phyloP scores from a whole-genome alignment of 1,140 invertebrate genomes.

The Calosoma granatense region DNA sequence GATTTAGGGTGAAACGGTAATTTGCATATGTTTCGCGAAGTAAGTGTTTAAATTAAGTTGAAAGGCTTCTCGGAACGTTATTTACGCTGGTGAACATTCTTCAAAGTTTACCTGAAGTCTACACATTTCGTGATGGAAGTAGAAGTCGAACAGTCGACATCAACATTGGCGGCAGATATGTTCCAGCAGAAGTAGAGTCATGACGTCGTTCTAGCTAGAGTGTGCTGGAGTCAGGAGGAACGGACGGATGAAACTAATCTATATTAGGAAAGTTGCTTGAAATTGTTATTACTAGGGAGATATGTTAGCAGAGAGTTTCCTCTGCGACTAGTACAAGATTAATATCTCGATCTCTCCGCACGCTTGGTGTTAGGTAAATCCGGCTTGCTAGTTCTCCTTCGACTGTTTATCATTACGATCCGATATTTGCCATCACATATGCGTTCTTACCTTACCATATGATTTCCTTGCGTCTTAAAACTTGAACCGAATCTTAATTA shows the following conservation, averaged over 20 bases:
- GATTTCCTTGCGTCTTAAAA: background rate
- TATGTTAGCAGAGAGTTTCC: background rate
- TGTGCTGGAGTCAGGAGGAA: too few relatives aligned
- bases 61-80: background rate
- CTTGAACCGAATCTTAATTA: background rate
- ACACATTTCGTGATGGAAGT: too few relatives aligned
- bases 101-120: too few relatives aligned
- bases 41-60: background rate
- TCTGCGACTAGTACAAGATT: conserved; percentile 1
- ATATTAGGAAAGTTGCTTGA: conserved; percentile 8
- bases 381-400: background rate
- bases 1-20: background rate
- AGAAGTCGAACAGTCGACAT: too few relatives aligned
- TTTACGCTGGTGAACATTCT: background rate
- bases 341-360: background rate
- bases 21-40: background rate
- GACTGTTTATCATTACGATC: background rate
- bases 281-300: background rate
- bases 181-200: too few relatives aligned
- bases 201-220: too few relatives aligned
- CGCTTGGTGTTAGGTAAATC: conserved; percentile 1
- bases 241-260: background rate
- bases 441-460: background rate
- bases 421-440: background rate
- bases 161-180: too few relatives aligned